A percentile compares a stretch with the other conserved stretches of the same genome.
Conservation (phyloP, 2,888 invertebrate genomes). For the Leptinotarsa tumamoca region DNA sequence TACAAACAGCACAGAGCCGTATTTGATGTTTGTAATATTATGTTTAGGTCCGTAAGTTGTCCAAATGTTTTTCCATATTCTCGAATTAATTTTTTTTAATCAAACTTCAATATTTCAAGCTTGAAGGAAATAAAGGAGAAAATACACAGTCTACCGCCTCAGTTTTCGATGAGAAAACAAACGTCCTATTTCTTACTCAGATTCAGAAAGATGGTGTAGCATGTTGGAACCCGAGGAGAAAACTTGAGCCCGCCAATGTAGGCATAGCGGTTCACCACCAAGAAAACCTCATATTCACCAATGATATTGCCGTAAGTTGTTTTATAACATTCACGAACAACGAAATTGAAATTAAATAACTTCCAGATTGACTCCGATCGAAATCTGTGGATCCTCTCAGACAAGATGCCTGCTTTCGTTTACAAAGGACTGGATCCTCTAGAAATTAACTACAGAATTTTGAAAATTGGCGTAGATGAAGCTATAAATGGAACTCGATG, state of each 20-base stretch:
- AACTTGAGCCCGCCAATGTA: constrained; percentile 75
- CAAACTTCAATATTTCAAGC: constrained; percentile 58
- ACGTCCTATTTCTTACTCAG: constrained; percentile 82
- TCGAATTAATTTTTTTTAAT: constrained; percentile 18
- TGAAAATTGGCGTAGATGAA: constrained; percentile 64
- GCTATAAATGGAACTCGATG: constrained; percentile 66
- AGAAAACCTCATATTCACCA: constrained; percentile 79
- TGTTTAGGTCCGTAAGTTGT: too few relatives aligned
- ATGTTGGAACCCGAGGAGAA: constrained; percentile 82
- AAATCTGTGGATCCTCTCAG: constrained; percentile 81
- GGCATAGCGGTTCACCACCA: constrained; percentile 77
- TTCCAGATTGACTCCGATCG: constrained; percentile 73
- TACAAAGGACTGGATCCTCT: constrained; percentile 74
- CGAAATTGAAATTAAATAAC: constrained; percentile 28
- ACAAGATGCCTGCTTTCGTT: constrained; percentile 81
- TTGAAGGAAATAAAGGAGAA: constrained; percentile 79
- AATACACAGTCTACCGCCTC: constrained; percentile 81
- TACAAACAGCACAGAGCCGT: too few relatives aligned
- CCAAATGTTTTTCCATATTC: background rate
- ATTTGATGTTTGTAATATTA: too few relatives aligned
- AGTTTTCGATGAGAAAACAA: constrained; percentile 76
- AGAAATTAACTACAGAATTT: constrained; percentile 75
- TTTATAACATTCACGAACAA: background rate
- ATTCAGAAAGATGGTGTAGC: constrained; percentile 82
- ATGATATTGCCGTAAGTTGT: constrained; percentile 76